Conservation (phyloP, 2,797 vertebrate species). For the Artibeus lituratus region DNA sequence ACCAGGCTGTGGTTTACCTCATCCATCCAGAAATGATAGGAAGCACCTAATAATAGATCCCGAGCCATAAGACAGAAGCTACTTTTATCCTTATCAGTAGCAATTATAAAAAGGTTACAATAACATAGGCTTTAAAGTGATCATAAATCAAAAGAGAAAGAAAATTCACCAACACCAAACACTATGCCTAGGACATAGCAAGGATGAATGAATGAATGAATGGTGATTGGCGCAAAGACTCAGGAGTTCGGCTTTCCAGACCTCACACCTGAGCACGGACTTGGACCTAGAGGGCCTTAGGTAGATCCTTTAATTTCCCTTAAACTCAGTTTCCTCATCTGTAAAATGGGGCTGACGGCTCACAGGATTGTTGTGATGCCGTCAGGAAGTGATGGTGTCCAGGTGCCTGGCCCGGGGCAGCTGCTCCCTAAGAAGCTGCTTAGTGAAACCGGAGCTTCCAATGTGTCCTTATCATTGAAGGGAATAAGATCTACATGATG, state of each 20-base stretch:
- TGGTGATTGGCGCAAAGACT: not conserved
- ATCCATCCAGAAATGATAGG: not conserved
- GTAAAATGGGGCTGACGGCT: not conserved
- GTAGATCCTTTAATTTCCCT: not conserved
- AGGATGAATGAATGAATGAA: not conserved
- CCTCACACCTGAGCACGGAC: not conserved
- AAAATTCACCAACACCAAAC: not conserved
- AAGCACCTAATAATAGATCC: not conserved
- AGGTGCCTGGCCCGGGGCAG: not conserved
- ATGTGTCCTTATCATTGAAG: not conserved
- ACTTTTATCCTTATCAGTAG: not conserved
- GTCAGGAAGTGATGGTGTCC: not conserved
- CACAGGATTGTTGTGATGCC: not conserved
- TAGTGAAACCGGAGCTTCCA: not conserved
- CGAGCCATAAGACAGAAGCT: not conserved
- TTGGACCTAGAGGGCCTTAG: not conserved
- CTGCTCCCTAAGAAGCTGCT: accelerated
- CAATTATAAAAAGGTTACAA: not conserved
- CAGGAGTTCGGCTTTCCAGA: not conserved
- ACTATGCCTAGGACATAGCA: not conserved
- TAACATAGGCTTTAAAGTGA: not conserved
- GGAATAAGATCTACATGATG: not conserved
- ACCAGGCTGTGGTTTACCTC: not conserved
- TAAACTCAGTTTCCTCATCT: not conserved
- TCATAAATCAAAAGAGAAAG: not conserved